Conservation (phyloP, 2,113 vertebrate genomes). For the Tautogolabrus adspersus region DNA sequence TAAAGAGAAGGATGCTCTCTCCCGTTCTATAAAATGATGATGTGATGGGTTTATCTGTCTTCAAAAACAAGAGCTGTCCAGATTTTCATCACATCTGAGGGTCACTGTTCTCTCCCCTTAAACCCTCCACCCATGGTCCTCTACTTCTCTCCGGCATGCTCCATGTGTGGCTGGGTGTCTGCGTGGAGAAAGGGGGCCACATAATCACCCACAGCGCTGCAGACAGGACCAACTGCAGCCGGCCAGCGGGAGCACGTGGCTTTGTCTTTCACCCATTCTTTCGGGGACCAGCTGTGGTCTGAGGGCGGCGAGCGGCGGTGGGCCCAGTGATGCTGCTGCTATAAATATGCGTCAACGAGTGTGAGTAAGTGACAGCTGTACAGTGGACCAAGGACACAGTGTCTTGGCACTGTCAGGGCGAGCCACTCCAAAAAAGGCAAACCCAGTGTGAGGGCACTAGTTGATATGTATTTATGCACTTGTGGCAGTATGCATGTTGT, state of each 20-base stretch:
- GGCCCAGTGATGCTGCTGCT: conserved; percentile 83
- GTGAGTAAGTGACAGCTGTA: conserved; percentile 86
- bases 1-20: neutral
- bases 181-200: conserved; percentile 49
- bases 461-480: conserved; percentile 71
- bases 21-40: conserved; percentile 9
- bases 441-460: conserved; percentile 60
- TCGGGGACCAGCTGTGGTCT: conserved; percentile 87
- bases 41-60: conserved; percentile 52
- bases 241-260: conserved; percentile 79
- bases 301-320: conserved; percentile 67
- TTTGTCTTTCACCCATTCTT: conserved; percentile 84
- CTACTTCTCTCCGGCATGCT: conserved; percentile 36
- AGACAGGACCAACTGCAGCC: conserved; percentile 77
- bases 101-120: conserved; percentile 48
- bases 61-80: conserved; percentile 72
- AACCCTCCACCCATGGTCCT: conserved; percentile 35
- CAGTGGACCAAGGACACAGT: conserved; percentile 78
- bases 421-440: conserved; percentile 79
- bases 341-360: conserved; percentile 84
- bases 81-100: conserved; percentile 72
- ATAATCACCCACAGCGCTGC: conserved; percentile 67
- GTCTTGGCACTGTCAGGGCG: conserved; percentile 70
- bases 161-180: conserved; percentile 63
- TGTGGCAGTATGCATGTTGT: conserved; percentile 39